Evolutionary conservation across 2,797 vertebrate genomes (phyloP).

Genomic region (Ptychadena robeensis): DNA sequence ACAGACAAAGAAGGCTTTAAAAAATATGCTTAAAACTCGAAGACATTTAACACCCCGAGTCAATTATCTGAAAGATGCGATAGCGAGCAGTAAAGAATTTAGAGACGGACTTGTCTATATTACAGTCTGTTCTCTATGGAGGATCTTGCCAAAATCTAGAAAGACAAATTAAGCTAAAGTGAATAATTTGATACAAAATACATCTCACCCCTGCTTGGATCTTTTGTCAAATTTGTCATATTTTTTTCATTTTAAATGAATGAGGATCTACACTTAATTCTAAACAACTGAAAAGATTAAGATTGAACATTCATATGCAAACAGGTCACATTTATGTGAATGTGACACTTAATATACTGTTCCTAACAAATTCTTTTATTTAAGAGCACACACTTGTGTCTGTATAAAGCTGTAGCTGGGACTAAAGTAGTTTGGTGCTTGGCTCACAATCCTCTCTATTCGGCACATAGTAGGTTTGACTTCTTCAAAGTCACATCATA

Average conservation of each 20-base stretch:
- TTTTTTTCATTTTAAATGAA: background rate
- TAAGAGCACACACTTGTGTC: background rate
- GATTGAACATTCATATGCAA: background rate
- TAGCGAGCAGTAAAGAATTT: slow-evolving; percentile 38
- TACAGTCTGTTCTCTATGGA: slow-evolving; percentile 23
- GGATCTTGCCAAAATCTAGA: slow-evolving; percentile 41
- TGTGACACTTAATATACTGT: background rate
- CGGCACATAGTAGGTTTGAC: background rate
- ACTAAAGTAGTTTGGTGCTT: background rate
- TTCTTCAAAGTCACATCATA: no score
- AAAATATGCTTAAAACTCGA: slow-evolving; percentile 44
- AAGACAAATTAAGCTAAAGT: slow-evolving; percentile 36
- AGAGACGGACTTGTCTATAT: slow-evolving; percentile 29
- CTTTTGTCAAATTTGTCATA: background rate
- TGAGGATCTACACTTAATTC: background rate
- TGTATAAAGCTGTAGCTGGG: background rate
- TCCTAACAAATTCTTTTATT: background rate
- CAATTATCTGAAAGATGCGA: slow-evolving; percentile 47
- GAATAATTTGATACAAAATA: slow-evolving; percentile 32
- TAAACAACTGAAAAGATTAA: background rate
- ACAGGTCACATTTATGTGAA: background rate
- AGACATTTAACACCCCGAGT: slow-evolving; percentile 49
- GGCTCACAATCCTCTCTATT: background rate
- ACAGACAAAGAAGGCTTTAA: slow-evolving; percentile 50
- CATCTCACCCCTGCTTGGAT: slow-evolving; percentile 1